Base-by-base conservation (phyloP, 2,797 vertebrate species). In the Sphenodon punctatus region DNA sequence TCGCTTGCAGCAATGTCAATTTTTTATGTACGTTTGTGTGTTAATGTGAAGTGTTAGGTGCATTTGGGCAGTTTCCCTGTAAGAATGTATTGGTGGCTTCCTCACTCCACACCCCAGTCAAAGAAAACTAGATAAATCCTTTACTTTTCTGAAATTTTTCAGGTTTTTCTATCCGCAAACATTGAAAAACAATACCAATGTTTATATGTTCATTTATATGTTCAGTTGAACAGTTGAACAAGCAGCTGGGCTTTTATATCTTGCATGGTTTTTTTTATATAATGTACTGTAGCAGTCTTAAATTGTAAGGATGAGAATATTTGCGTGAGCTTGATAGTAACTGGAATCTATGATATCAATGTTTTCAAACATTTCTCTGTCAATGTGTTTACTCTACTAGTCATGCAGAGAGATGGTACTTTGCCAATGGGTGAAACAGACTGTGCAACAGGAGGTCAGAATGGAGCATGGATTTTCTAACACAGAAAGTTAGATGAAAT, bases 371-470 rank as follows among this genome's bases (percentile, higher is more conserved):
- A 68, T 84, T 92, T 89, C 20, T 67, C 51, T 85, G 78, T 85
- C 86, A 63, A 9, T 91, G 81, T 78, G 45, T 93, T 94, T 93
- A 68, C 88, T 91, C 84, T 89, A 23, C 80, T 91, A 92, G 88
- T 92, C 92, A 79, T 84, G 88, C 89, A 81, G 53, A 93, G 89
- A 91, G 88, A 89, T 22, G 76, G 78, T 84, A 55, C 88, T 84
- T 88, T 87, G 84, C 77, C 73, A 75, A 30, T 46, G 51, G 68
- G 59, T 84, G 78, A 91, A 90, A 83, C 81, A 86, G 84, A 45
- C 71, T 82, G 7, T 46, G 81, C n/a, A 59, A 83, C 53, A 78
- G 82, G 71, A 85, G 83, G 66, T 87, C 80, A 88, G 68, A 88
- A 65, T 46, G 64, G 75, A 85, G 64, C 78, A 64, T 75, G 58